Evolutionary conservation across 2,113 vertebrate genomes (phyloP).

Genomic region (Chitala chitala): DNA sequence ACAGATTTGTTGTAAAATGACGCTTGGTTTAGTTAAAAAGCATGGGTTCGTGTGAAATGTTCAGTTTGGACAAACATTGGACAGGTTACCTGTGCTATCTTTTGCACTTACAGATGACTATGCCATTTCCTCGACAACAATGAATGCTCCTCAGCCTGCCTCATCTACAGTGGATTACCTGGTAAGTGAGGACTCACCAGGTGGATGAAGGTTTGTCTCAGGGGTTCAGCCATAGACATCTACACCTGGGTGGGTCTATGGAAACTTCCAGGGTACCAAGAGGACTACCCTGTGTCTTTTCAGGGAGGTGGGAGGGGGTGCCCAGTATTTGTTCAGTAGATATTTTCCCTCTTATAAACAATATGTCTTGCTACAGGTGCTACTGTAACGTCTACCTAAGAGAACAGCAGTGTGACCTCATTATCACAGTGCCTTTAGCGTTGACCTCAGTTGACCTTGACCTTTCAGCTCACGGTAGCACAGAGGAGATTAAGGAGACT

Average conservation of each 20-base stretch:
- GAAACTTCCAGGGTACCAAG: background rate
- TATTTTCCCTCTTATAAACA: too few relatives aligned
- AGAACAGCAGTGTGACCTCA: background rate
- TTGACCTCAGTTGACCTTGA: background rate
- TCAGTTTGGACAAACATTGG: background rate
- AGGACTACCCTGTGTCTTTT: too few relatives aligned
- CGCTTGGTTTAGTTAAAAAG: background rate
- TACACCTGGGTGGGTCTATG: background rate
- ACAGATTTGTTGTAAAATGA: too few relatives aligned
- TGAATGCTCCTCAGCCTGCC: constrained; percentile 34
- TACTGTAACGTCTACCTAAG: too few relatives aligned
- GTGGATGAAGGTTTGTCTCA: background rate
- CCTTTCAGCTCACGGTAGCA: background rate
- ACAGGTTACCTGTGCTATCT: constrained; percentile 13
- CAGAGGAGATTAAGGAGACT: background rate
- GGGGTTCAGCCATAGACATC: background rate
- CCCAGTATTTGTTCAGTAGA: too few relatives aligned
- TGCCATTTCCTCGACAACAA: constrained; percentile 41
- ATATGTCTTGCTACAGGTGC: too few relatives aligned
- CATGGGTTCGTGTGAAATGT: background rate
- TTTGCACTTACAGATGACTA: constrained; percentile 45
- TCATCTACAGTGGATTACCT: constrained; percentile 38
- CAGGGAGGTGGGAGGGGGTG: too few relatives aligned
- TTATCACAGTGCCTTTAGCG: background rate
- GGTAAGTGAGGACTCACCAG: constrained; percentile 43